phyloP scores from a whole-genome alignment of 2,113 vertebrate genomes.

The Serinus canaria region DNA sequence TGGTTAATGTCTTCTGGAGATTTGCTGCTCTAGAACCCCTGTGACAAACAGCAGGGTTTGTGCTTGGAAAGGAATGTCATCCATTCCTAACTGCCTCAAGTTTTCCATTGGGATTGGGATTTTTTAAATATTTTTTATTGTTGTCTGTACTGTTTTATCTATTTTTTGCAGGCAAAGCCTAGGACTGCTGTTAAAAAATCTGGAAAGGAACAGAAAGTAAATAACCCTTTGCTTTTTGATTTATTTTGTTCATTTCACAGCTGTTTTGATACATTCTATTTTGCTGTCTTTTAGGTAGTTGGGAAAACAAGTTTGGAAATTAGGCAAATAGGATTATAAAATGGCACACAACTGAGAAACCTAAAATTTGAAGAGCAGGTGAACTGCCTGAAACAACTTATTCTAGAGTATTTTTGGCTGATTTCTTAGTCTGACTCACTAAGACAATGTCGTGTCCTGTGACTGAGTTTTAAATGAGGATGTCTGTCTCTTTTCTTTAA shows the following conservation, averaged over 20 bases:
- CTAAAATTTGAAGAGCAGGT: conserved; percentile 17
- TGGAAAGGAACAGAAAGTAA: neutral
- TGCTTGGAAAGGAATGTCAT: neutral
- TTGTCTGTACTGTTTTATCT: neutral
- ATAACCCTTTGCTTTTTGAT: conserved; percentile 22
- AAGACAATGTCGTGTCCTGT: neutral
- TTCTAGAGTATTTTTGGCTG: neutral
- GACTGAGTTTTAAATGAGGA: neutral
- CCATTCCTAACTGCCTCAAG: neutral
- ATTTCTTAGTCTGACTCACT: conserved; percentile 13
- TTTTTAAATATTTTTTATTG: neutral
- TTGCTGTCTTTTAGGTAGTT: conserved; percentile 17
- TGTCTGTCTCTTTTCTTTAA: neutral
- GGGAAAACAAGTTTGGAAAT: conserved; percentile 31
- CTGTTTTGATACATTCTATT: neutral
- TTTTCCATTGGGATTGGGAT: neutral
- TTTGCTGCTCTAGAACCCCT: neutral
- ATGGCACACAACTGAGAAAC: neutral
- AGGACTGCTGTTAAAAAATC: neutral
- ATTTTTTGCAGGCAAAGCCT: neutral
- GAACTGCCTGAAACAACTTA: conserved; percentile 17
- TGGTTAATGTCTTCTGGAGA: neutral
- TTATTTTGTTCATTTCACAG: conserved; percentile 26
- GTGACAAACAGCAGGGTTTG: neutral
- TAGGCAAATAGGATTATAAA: conserved; percentile 8